phyloP scores from a whole-genome alignment of 2,797 vertebrate species.

The Galago senegalensis region DNA sequence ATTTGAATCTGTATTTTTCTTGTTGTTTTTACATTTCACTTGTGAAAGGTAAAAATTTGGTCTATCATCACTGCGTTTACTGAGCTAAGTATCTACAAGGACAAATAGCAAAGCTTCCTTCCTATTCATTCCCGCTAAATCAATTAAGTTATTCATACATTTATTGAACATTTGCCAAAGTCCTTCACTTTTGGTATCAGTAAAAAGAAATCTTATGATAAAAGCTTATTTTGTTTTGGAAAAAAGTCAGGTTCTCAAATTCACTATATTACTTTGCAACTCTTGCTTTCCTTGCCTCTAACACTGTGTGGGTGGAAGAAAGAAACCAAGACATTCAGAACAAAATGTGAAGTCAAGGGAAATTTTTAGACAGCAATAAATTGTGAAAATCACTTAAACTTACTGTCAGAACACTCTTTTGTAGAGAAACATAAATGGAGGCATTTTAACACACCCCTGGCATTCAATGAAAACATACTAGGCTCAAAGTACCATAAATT shows the following conservation, averaged over 20 bases:
- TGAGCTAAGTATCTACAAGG: constrained; percentile 59
- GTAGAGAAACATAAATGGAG: constrained; percentile 71
- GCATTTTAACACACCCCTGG: constrained; percentile 63
- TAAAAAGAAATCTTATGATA: constrained; percentile 76
- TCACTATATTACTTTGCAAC: constrained; percentile 65
- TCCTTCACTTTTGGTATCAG: constrained; percentile 40
- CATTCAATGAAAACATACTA: constrained; percentile 69
- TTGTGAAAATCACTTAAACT: constrained; percentile 64
- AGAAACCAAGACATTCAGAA: constrained; percentile 81
- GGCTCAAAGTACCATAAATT: constrained; percentile 60
- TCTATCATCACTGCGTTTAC: constrained; percentile 51
- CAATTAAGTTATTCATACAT: constrained; percentile 77
- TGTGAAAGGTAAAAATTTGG: background rate
- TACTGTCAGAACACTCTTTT: constrained; percentile 72
- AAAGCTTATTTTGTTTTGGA: constrained; percentile 74
- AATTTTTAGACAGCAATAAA: constrained; percentile 78
- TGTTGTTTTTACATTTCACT: constrained; percentile 42
- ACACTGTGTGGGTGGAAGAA: constrained; percentile 67
- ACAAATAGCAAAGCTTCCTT: constrained; percentile 72
- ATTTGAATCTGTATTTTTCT: background rate
- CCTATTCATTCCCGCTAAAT: constrained; percentile 74
- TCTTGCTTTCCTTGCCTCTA: constrained; percentile 74
- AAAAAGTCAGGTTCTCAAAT: constrained; percentile 72
- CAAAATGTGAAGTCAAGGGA: constrained; percentile 81
- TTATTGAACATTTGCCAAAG: constrained; percentile 68